Evolutionary conservation across 2,888 invertebrate genomes (phyloP).

Genomic region (Macrophya alboannulata): DNA sequence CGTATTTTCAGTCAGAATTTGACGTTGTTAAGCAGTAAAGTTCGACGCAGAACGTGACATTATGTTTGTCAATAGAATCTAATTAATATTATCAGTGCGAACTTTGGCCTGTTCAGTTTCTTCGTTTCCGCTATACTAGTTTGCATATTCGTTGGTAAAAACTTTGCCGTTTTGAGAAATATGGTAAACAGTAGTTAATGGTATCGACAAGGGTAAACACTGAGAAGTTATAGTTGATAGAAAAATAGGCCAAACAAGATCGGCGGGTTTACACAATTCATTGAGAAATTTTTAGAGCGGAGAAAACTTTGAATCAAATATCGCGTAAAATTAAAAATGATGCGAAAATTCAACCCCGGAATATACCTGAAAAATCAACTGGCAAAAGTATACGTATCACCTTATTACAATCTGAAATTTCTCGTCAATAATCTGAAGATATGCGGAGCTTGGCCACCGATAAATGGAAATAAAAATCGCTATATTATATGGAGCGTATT

Average conservation of each 20-base stretch:
- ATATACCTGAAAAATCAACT: neutral
- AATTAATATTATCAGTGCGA: neutral
- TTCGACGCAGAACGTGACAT: neutral
- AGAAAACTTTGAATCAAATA: neutral
- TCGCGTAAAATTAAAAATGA: neutral
- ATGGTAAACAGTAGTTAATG: neutral
- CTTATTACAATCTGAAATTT: constrained; percentile 40
- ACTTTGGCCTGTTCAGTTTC: neutral
- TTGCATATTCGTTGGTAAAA: neutral
- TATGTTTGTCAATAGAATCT: neutral
- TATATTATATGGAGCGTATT: constrained; percentile 29
- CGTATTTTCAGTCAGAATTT: neutral
- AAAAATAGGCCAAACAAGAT: neutral
- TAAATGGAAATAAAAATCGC: neutral
- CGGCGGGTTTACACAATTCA: neutral
- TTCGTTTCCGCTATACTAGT: neutral
- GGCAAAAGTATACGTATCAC: neutral
- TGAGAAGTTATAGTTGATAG: neutral
- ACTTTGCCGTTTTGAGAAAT: neutral
- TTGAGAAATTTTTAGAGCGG: neutral
- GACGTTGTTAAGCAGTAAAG: neutral
- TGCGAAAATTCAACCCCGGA: neutral
- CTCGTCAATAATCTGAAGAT: neutral
- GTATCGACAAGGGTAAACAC: neutral
- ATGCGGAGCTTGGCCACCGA: constrained; percentile 38